Base-by-base conservation (phyloP, 1,140 invertebrate genomes). In the Drosophila ananassae region DNA sequence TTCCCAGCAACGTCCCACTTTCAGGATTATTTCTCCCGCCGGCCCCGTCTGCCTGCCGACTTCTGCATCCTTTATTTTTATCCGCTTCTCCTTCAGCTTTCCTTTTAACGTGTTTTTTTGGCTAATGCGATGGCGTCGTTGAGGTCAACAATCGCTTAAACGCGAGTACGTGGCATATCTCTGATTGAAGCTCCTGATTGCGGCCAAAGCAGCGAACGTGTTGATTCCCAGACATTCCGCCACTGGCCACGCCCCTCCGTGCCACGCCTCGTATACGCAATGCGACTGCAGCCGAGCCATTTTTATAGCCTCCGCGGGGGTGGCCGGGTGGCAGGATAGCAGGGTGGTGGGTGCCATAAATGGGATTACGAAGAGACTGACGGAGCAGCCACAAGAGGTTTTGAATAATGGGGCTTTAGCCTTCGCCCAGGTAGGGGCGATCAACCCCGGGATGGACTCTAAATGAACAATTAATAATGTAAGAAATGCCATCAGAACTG, bases 71-170 rank as follows among this genome's bases (percentile, higher is more conserved):
- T 41, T 50, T 52, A 28, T 32, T 59, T 48, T 52, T 8, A 24
- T 48, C 32, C 59, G 46, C 58, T n/a, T 56, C 25, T 37, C 68
- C 34, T 46, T 64, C 39, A 32, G 63, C 46, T 67, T 51, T 52
- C 37, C 34, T 37, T 44, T 44, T 17, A 21, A 44, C 41, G 41
- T 21, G 32, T 41, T 41, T 41, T 41, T 68, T 68, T 25, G 52
- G 59, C 54, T 78, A 78, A 78, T 79, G 77, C 60, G 39, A 71
- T 71, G 67, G 57, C 39, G 13, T 25, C 54, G 69, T 61, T 82
- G 83, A 75, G 82, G 82, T 87, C 82, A 87, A 87, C 83, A 87
- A 82, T 82, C 78, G 74, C 57, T 87, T 82, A 76, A 87, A 79
- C 66, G 69, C 62, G 78, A 56, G 56, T 87, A 87, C 82, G 82